phyloP scores from a whole-genome alignment of 2,888 invertebrate genomes.

The Drosophila fulvimacula region DNA sequence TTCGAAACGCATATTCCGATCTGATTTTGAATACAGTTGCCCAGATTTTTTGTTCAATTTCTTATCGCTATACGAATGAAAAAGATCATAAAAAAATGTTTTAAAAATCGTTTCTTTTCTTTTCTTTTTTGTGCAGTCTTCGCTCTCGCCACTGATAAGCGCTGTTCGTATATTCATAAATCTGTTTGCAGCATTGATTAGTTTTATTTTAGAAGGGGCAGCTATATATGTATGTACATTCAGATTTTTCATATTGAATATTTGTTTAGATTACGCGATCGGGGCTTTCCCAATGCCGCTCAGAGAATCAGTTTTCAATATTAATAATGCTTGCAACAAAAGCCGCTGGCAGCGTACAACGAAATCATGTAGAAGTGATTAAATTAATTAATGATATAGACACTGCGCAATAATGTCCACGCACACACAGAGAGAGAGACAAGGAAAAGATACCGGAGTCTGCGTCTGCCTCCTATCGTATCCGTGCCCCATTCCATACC shows the following conservation, averaged over 20 bases:
- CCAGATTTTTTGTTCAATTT: conserved; percentile 17
- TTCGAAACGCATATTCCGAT: conserved; percentile 48
- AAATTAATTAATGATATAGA: conserved; percentile 83
- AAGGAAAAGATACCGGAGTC: conserved; percentile 2
- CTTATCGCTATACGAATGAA: conserved; percentile 38
- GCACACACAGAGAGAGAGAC: conserved; percentile 34
- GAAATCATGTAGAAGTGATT: conserved; percentile 82
- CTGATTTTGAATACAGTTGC: conserved; percentile 33
- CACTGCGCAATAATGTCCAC: conserved; percentile 83
- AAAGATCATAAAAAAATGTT: conserved; percentile 20
- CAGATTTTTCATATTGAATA: conserved; percentile 1
- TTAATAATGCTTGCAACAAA: conserved; percentile 63
- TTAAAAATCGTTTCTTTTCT: neutral
- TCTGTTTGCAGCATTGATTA: conserved; percentile 25
- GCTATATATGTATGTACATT: neutral
- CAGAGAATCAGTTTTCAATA: conserved; percentile 30
- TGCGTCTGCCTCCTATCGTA: conserved; percentile 34
- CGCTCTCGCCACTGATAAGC: conserved; percentile 39
- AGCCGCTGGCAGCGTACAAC: conserved; percentile 47
- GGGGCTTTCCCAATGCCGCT: conserved; percentile 44
- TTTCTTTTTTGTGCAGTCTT: conserved; percentile 32
- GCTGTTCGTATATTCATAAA: conserved; percentile 18
- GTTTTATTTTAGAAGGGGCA: neutral
- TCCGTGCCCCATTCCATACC: conserved; percentile 23
- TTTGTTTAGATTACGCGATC: conserved; percentile 31